A percentile compares a stretch with the other conserved stretches of the same genome.
Conservation (phyloP, 1,140 invertebrate genomes). For the Nephila pilipes region DNA sequence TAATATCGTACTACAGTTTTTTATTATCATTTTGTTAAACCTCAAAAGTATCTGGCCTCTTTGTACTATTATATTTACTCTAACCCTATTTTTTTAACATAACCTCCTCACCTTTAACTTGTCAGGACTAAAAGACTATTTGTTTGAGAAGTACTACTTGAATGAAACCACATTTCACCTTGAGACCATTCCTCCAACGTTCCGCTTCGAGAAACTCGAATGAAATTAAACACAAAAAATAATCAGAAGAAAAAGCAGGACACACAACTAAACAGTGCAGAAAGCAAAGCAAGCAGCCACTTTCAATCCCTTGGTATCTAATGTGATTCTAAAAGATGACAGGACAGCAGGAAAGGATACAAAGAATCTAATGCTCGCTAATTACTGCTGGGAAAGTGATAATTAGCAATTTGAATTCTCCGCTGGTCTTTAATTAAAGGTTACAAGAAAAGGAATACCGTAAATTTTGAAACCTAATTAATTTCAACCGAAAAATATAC, state of each 20-base stretch:
- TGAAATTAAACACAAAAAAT: background rate
- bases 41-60: too few species aligned
- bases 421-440: slow-evolving; percentile 59
- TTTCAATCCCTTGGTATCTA: slow-evolving; percentile 1
- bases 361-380: slow-evolving; percentile 58
- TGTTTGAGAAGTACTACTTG: too few species aligned
- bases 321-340: slow-evolving; percentile 47
- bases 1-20: too few species aligned
- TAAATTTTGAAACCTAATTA: slow-evolving; percentile 70
- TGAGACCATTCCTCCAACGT: too few species aligned
- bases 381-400: slow-evolving; percentile 61
- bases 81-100: too few species aligned
- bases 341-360: background rate
- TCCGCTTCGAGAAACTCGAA: background rate
- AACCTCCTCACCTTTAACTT: too few species aligned
- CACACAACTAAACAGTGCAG: background rate
- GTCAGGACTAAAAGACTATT: too few species aligned
- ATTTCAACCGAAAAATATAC: slow-evolving; percentile 41
- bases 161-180: too few species aligned
- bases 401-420: slow-evolving; percentile 65
- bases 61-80: too few species aligned
- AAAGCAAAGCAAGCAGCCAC: background rate
- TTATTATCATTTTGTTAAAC: too few species aligned
- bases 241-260: background rate
- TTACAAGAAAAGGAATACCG: slow-evolving; percentile 35